phyloP scores from a whole-genome alignment of 2,113 vertebrate species.

The Pipra filicauda region DNA sequence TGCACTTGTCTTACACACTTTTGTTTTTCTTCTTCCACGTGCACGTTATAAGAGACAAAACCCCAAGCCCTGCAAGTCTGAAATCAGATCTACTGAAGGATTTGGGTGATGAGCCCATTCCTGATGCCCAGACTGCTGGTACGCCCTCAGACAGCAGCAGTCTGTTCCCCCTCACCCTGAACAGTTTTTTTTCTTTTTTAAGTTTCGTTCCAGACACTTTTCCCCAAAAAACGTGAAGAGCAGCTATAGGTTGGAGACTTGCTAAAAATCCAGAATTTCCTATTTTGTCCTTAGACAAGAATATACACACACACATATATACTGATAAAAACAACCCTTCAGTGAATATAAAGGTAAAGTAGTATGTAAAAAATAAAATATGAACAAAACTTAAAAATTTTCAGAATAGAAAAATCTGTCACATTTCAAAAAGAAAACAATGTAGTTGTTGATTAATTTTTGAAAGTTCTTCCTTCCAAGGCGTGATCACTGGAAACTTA shows the following conservation, averaged over 20 bases:
- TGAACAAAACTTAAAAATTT: constrained; percentile 41
- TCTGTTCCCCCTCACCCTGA: not conserved
- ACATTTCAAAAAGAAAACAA: constrained; percentile 64
- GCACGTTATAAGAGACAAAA: constrained; percentile 69
- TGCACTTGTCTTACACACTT: constrained; percentile 73
- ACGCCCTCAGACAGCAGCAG: not conserved
- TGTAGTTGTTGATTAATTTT: constrained; percentile 54
- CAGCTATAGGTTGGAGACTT: constrained; percentile 30
- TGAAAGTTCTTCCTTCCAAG: constrained; percentile 43
- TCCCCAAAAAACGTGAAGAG: not conserved
- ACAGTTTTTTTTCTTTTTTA: not conserved
- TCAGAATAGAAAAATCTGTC: constrained; percentile 69
- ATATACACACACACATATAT: constrained; percentile 17
- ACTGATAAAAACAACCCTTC: constrained; percentile 56
- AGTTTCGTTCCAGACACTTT: not conserved
- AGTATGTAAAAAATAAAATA: constrained; percentile 54
- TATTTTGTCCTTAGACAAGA: constrained; percentile 52
- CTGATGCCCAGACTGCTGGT: constrained; percentile 19
- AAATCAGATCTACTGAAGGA: constrained; percentile 28
- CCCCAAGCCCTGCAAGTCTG: constrained; percentile 33
- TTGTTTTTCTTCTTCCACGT: constrained; percentile 50
- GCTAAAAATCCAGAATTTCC: constrained; percentile 35
- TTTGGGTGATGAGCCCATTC: constrained; percentile 25
- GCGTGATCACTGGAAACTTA: not conserved
- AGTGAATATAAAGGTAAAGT: constrained; percentile 52